Percentiles rank a stretch among this genome's conserved stretches.
phyloP scores from a whole-genome alignment of 2,888 invertebrate genomes.

The Sesia bembeciformis region DNA sequence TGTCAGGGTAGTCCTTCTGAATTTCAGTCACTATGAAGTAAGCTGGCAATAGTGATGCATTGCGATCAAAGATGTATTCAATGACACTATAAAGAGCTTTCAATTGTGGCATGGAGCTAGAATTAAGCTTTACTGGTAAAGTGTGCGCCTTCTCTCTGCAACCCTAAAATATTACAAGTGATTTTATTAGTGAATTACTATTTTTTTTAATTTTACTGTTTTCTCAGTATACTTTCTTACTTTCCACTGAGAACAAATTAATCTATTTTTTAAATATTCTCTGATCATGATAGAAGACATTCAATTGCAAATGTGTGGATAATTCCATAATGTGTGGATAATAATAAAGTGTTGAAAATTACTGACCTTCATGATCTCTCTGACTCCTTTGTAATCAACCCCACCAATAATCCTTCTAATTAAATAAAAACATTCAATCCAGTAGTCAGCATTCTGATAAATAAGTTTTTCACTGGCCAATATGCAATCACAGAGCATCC shows the following conservation, averaged over 20 bases:
- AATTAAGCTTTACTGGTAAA: constrained; percentile 85
- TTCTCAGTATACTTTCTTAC: constrained; percentile 21
- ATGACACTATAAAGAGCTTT: constrained; percentile 88
- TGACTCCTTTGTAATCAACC: constrained; percentile 96
- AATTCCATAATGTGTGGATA: too few species aligned
- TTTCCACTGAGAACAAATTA: too few species aligned
- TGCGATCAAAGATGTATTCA: constrained; percentile 92
- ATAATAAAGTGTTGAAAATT: neutral
- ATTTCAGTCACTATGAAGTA: constrained; percentile 97
- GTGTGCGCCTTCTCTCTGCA: constrained; percentile 92
- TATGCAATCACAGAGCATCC: constrained; percentile 90
- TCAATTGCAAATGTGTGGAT: too few species aligned
- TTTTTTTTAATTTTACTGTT: constrained; percentile 35
- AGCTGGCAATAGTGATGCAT: constrained; percentile 92
- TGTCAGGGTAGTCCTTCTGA: constrained; percentile 89
- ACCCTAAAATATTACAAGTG: constrained; percentile 60
- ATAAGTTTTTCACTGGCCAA: constrained; percentile 88
- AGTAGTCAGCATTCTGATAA: constrained; percentile 87
- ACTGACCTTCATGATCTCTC: constrained; percentile 91
- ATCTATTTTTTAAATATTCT: too few species aligned
- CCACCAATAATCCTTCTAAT: constrained; percentile 90
- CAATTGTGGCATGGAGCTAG: constrained; percentile 86
- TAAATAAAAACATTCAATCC: constrained; percentile 90
- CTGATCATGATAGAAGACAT: too few species aligned
- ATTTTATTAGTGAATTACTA: too few species aligned